These are phyloP conservation scores for Syrrhaptes paradoxus DNA, from an alignment of 2,113 vertebrate genomes.

Conservation along the genomic window DNA sequence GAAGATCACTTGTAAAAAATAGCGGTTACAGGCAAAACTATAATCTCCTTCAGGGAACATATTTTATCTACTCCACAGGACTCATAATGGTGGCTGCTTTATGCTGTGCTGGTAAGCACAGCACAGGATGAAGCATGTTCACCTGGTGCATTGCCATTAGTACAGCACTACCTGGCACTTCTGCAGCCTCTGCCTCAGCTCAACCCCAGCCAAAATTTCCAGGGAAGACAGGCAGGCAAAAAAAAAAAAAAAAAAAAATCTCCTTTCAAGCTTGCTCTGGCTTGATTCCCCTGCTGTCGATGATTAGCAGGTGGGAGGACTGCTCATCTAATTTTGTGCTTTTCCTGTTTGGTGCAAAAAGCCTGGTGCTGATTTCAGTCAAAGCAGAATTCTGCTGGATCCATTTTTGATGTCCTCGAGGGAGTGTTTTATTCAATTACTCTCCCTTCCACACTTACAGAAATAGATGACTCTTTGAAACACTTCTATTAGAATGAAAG, in stretches of 20 bases:
- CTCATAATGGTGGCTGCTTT: not conserved
- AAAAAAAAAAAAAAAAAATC: not conserved
- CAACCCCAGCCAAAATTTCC: not conserved
- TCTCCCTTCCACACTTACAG: not conserved
- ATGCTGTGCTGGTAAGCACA: not conserved
- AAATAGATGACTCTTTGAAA: not conserved
- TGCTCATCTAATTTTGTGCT: not conserved
- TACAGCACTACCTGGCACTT: not conserved
- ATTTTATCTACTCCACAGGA: not conserved
- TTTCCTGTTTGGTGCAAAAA: not conserved
- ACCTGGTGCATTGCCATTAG: not conserved
- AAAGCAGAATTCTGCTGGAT: not conserved
- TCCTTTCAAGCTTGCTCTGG: not conserved
- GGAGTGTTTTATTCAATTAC: not conserved
- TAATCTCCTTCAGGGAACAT: not conserved
- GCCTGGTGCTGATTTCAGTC: not conserved
- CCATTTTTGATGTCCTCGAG: not conserved
- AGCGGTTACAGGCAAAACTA: not conserved
- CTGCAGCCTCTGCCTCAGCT: not conserved
- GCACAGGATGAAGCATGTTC: not conserved
- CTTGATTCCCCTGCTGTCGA: not conserved
- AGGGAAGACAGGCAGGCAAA: not conserved
- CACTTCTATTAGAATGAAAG: not conserved
- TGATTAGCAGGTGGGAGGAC: not conserved
- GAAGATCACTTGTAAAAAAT: not conserved